Conservation (phyloP, 2,888 invertebrate species). For the Lymantria monacha region DNA sequence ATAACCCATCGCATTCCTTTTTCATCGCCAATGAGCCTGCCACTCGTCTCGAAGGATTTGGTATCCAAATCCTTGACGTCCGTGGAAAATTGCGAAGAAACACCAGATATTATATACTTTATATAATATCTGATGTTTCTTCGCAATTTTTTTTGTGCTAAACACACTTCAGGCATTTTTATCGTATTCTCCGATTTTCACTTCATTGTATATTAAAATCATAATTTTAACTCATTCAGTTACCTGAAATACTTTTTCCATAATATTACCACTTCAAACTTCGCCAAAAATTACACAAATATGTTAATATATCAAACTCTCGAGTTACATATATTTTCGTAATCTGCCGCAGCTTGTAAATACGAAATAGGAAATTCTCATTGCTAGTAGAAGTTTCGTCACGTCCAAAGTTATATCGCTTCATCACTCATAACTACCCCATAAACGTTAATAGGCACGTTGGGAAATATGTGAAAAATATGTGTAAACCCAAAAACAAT, state of each 20-base stretch:
- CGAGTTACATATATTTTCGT: constrained; percentile 15
- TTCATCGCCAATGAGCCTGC: too few relatives aligned
- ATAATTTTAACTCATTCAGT: not conserved
- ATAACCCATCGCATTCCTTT: too few relatives aligned
- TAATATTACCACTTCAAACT: not conserved
- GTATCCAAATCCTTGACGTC: too few relatives aligned
- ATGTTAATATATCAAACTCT: constrained; percentile 20
- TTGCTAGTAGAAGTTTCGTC: constrained; percentile 21
- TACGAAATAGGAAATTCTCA: constrained; percentile 22
- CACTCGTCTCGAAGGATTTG: too few relatives aligned
- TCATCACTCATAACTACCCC: constrained; percentile 29
- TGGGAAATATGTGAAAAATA: constrained; percentile 25
- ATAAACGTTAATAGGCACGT: constrained; percentile 24
- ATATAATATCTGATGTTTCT: too few relatives aligned
- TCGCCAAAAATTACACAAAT: constrained; percentile 1
- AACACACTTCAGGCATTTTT: not conserved
- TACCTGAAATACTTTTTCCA: not conserved
- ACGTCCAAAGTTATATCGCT: constrained; percentile 26
- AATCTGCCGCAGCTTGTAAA: constrained; percentile 10
- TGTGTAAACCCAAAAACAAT: constrained; percentile 7
- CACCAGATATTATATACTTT: too few relatives aligned
- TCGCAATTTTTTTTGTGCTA: too few relatives aligned
- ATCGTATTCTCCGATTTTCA: not conserved
- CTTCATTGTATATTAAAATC: not conserved
- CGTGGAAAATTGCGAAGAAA: too few relatives aligned